Conservation (phyloP, 2,888 invertebrate species). For the Rhagonycha lutea region DNA sequence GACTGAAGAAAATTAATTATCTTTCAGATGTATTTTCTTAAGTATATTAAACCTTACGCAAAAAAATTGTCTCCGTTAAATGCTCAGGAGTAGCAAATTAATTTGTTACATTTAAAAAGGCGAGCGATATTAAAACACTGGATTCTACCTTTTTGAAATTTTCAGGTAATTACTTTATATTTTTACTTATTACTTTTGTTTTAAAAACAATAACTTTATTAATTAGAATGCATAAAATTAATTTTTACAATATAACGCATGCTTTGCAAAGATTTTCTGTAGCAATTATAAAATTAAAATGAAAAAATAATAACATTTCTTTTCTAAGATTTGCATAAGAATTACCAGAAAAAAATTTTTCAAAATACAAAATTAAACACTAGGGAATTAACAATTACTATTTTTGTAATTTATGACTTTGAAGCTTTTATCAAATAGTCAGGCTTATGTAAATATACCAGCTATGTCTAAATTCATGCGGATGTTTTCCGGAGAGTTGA, state of each 20-base stretch:
- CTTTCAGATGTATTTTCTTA: constrained; percentile 20
- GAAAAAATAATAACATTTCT: not conserved
- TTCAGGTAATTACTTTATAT: not conserved
- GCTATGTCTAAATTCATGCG: too few species aligned
- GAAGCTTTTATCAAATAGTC: too few species aligned
- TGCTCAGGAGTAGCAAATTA: constrained; percentile 12
- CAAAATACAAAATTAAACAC: too few species aligned
- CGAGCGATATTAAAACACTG: constrained; percentile 6
- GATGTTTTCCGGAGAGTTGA: too few species aligned
- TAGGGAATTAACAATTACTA: too few species aligned
- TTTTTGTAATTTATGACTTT: too few species aligned
- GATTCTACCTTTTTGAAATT: constrained; percentile 4
- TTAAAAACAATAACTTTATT: not conserved
- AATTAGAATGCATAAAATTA: not conserved
- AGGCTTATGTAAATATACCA: too few species aligned
- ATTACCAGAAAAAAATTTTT: too few species aligned
- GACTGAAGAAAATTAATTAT: constrained; percentile 24
- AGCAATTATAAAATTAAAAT: not conserved
- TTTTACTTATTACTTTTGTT: not conserved
- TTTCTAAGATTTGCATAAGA: not conserved
- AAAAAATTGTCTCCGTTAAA: constrained; percentile 15
- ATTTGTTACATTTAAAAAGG: constrained; percentile 16
- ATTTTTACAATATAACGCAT: not conserved
- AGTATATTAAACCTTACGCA: constrained; percentile 17
- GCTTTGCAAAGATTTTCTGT: not conserved